Base-by-base conservation (phyloP, 1,140 invertebrate species). In the Hypothenemus hampei region DNA sequence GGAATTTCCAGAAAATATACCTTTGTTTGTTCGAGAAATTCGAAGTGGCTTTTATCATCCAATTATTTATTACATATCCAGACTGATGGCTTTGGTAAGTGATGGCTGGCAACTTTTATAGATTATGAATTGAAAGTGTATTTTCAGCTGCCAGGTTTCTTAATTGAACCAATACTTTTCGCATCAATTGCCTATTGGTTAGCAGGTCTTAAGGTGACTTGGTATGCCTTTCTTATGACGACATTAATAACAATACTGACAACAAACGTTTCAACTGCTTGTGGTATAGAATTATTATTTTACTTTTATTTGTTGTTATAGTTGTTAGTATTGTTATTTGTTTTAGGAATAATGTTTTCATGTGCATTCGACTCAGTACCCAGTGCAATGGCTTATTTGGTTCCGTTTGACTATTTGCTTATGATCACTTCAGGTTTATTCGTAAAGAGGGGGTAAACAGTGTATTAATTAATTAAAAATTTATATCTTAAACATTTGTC, bases 371-470 rank as follows among this genome's bases (percentile, higher is more conserved):
- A 88, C 29, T 86, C 84, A 18, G 82, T 90, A 54, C 80, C 86
- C 16, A 65, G 84, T 40, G 89, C 88, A 3, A 87, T 92, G 77
- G 81, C 87, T 1, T 89, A 89, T 68, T 75, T 94, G 29, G 84
- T 93, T 26, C 89, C 91, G 0, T 89, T 92, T 65, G 89, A 93
- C 73, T 91, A 90, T 57, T 74, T 87, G 23, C 76, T 92, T 15
- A 92, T 93, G 89, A 84, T 92, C 58, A 89, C 87, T 0, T 90
- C 89, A 54, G 90, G 90, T 39, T 74, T 89, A 4, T 92, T 92
- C 65, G 77, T 91, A 23, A 87, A 87, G 75, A 74, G 92, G 44
- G 83, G 83, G 89, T 91, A 78, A 54, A 19, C 47, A 21, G n/a
- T 26, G 13, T 15, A 33, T 39, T 57, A 8, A 10, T 2, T 1